A percentile compares a stretch with the other conserved stretches of the same genome.
Evolutionary conservation across 2,888 invertebrate species (phyloP).

Genomic region (Pandemis corylana): DNA sequence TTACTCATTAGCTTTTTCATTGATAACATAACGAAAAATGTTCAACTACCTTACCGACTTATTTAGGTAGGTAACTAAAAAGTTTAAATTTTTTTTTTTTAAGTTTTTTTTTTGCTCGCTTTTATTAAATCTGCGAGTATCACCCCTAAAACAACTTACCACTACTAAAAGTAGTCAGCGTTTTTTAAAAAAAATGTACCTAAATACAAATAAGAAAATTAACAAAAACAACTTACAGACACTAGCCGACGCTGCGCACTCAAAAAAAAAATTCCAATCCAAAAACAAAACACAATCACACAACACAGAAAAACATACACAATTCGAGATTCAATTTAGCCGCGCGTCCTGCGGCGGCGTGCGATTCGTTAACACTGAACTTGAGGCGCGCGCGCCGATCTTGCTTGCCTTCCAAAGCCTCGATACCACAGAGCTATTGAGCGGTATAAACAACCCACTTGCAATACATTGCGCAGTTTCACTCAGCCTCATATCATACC

Average conservation of each 20-base stretch:
- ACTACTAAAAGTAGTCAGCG: neutral
- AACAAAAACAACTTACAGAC: constrained; percentile 2
- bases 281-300: constrained; percentile 48
- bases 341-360: constrained; percentile 58
- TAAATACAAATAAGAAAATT: neutral
- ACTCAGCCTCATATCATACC: too few relatives aligned
- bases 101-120: too few relatives aligned
- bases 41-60: too few relatives aligned
- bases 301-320: constrained; percentile 53
- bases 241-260: constrained; percentile 21
- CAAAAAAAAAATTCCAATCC: constrained; percentile 30
- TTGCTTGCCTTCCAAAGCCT: constrained; percentile 61
- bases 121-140: too few relatives aligned
- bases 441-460: neutral
- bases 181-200: neutral
- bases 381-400: constrained; percentile 63
- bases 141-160: too few relatives aligned
- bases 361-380: constrained; percentile 74
- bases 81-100: too few relatives aligned
- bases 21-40: neutral
- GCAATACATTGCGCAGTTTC: too few relatives aligned
- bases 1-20: neutral
- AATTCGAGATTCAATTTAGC: constrained; percentile 51
- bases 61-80: too few relatives aligned
- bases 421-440: neutral